Percentiles rank a stretch among this genome's conserved stretches.
Evolutionary conservation across 2,888 invertebrate species (phyloP).

Genomic region (Parascotia fuliginaria): DNA sequence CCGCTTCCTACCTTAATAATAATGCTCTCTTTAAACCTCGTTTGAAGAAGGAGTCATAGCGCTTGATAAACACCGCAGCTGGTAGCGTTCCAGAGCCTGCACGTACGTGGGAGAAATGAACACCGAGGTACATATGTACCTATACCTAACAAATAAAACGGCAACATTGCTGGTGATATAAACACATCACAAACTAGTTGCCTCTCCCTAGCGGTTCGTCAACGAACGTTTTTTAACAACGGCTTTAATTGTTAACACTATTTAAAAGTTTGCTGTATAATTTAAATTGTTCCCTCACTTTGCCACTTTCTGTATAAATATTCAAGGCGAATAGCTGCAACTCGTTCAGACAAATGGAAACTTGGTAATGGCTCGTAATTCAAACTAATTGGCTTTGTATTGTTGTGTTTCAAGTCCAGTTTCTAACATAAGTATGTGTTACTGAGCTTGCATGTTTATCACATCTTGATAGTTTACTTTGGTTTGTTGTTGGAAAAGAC

Average conservation of each 20-base stretch:
- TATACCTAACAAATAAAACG: no score
- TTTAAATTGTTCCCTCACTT: slow-evolving; percentile 32
- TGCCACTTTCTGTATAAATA: slow-evolving; percentile 23
- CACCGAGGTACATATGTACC: no score
- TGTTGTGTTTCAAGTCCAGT: background rate
- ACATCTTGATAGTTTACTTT: no score
- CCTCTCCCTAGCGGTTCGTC: slow-evolving; percentile 7
- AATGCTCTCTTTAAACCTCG: no score
- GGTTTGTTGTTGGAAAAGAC: no score
- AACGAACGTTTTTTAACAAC: slow-evolving; percentile 31
- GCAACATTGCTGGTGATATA: background rate
- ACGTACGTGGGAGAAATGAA: no score
- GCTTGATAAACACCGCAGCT: no score
- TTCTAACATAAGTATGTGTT: no score
- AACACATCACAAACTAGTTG: background rate
- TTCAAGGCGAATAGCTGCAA: slow-evolving; percentile 22
- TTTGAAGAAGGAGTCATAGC: no score
- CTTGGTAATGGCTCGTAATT: background rate
- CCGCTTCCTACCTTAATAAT: no score
- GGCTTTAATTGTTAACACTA: slow-evolving; percentile 47
- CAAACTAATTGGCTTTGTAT: background rate
- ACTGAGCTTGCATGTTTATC: no score
- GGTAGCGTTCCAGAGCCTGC: no score
- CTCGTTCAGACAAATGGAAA: background rate
- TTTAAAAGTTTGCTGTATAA: slow-evolving; percentile 42